Conservation (phyloP, 2,888 invertebrate species). For the Gerris lacustris region DNA sequence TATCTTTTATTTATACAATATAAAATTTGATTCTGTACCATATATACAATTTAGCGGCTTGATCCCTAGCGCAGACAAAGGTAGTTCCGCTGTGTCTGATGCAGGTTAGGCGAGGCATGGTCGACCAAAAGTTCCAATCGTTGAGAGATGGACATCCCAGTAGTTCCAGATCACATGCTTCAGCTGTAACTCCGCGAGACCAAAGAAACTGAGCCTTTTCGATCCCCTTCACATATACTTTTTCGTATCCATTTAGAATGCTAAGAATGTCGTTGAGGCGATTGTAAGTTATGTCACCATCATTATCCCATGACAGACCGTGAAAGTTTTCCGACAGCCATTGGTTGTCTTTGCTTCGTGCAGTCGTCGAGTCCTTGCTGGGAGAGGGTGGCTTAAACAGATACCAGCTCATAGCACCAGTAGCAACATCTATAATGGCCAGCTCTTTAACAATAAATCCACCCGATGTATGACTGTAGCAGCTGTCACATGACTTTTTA, state of each 20-base stretch:
- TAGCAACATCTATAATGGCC: too few species aligned
- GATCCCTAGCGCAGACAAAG: background rate
- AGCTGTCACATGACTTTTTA: too few species aligned
- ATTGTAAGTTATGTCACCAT: background rate
- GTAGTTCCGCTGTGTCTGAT: background rate
- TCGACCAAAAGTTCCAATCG: background rate
- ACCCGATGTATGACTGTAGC: too few species aligned
- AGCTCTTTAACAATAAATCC: too few species aligned
- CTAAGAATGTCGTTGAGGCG: background rate
- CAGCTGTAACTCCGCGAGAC: background rate
- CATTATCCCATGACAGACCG: background rate
- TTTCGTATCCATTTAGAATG: background rate
- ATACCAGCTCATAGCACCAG: too few species aligned
- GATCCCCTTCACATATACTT: background rate
- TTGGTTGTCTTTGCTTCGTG: too few species aligned
- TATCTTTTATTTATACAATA: too few species aligned
- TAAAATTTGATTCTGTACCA: background rate
- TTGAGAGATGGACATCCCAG: background rate
- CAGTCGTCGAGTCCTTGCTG: too few species aligned
- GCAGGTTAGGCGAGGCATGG: background rate
- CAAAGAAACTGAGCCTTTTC: background rate
- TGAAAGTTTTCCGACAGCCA: background rate
- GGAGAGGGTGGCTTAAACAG: too few species aligned
- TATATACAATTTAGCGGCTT: background rate
- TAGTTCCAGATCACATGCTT: background rate